Conservation (phyloP, 2,797 vertebrate species). For the Cirrhinus molitorella region DNA sequence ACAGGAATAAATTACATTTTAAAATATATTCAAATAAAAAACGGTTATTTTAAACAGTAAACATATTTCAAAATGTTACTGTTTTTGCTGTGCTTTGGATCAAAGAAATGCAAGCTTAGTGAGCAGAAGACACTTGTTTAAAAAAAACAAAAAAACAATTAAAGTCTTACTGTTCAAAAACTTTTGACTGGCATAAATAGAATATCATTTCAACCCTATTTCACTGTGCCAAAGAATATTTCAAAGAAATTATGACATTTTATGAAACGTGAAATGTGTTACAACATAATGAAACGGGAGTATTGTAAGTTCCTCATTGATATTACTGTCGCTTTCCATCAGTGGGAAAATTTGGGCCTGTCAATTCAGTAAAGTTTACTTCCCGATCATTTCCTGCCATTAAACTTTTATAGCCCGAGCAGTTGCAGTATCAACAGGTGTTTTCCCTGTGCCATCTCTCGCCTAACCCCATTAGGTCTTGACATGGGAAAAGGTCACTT, state of each 20-base stretch:
- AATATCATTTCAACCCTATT: no score
- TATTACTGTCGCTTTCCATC: slow-evolving; percentile 36
- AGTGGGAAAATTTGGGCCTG: background rate
- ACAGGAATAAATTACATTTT: no score
- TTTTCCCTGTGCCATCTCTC: slow-evolving; percentile 54
- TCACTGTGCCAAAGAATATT: background rate
- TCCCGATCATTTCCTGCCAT: slow-evolving; percentile 52
- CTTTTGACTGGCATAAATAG: no score
- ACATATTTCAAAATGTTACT: no score
- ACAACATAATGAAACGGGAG: background rate
- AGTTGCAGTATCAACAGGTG: slow-evolving; percentile 78
- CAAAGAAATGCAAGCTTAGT: no score
- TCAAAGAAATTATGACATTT: background rate
- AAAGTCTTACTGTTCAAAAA: no score
- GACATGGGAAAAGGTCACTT: slow-evolving; percentile 67
- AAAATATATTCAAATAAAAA: no score
- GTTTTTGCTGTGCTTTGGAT: no score
- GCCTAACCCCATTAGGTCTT: slow-evolving; percentile 63
- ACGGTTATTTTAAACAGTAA: no score
- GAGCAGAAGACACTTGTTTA: no score
- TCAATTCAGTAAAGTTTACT: slow-evolving; percentile 27
- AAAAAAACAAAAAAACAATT: no score
- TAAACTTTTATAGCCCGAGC: slow-evolving; percentile 65
- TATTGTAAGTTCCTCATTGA: background rate
- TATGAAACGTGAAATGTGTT: background rate